Evolutionary conservation across 35 echinoderm and acorn worm genomes (phyloP), one percentile per base, ranked within the genome.

Genomic region (Lytechinus pictus): DNA sequence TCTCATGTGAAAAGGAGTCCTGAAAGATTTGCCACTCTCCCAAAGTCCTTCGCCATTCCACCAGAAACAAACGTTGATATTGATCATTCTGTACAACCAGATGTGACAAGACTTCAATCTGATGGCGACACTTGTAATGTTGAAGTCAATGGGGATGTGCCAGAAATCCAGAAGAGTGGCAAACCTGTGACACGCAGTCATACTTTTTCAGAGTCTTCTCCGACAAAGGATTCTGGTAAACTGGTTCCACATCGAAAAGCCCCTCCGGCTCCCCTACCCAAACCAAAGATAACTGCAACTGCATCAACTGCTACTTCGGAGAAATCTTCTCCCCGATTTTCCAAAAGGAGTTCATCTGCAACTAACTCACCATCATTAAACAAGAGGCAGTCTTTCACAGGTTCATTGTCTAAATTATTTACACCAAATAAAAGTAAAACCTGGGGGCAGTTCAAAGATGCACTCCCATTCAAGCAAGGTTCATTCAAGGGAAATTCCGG

Each of bases 261-360:
- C 54, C 97, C 96, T 58, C 96, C 97, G 87, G 95, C 95, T n/a
- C 97, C 97, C 27, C 86, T 95, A 28, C 97, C 97, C 4, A 97
- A 97, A 79, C 97, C 97, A 54, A 96, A 95, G 72, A 54, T 13
- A 54, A 54, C n/a, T 9, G 10, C 88, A 52, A 27, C 28, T 54
- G 52, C 5, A 33, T 90, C 3, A 6, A 6, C 88, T 44, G 6
- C 88, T 90, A 54, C 19, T 79, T n/a, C 66, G 14, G 66, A 24
- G 19, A 79, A n/a, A 79, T 79, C 88, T 29, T 52, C 88, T 90
- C n/a, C 88, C 5, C 12, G 11, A 52, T 12, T n/a, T 44, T 90
- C 52, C 10, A 28, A 90, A 90, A 27, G 5, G 9, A 52, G 88
- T 90, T 33, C 88, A 14, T 90, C 88, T 53, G 94, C 44, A 86